Base-by-base conservation (phyloP, 2,888 invertebrate species). In the Tinea pellionella region DNA sequence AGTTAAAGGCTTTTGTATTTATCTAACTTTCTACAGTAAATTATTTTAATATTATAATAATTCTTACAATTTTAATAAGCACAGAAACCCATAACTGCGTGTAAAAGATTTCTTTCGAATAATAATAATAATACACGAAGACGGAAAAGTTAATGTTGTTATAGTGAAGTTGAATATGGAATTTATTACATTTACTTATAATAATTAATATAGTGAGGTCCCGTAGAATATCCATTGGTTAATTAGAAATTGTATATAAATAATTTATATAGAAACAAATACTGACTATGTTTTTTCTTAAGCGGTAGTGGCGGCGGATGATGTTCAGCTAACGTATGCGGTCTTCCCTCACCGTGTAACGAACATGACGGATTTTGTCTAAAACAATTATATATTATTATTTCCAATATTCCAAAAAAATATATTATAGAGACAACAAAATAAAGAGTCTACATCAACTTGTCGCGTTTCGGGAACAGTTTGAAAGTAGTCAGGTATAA, bases 261-360 rank as follows among this genome's bases (percentile, higher is more conserved):
- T 24, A 24, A 24, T 24, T 37, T 37, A 37, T n/a, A 12, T 37
- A 9, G n/a, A 47, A 47, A 16, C 13, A n/a, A 24, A 71, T 83
- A 94, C 96, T 95, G 91, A 96, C 97, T 97, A 89, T 97, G 95
- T 81, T 94, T 94, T 84, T 96, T 96, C 88, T 97, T 97, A 55
- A 94, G 92, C 47, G 97, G 97, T 65, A 97, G 86, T 59, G 97
- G 97, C 63, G 97, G 97, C 64, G 96, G 95, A 64, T 84, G 78
- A 67, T 86, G 84, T 66, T 86, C 86, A 59, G 85, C 88, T 62
- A 88, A 71, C 65, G 88, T 88, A 68, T 88, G 88, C 65, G 88
- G 88, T 47, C 88, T 77, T 67, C 80, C 76, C 62, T 85, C 87
- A 62, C 80, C 81, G 71, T 85, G 77, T 72, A 85, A 68, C 59